Conservation (phyloP, 2,888 invertebrate genomes). For the Argynnis bischoffii region DNA sequence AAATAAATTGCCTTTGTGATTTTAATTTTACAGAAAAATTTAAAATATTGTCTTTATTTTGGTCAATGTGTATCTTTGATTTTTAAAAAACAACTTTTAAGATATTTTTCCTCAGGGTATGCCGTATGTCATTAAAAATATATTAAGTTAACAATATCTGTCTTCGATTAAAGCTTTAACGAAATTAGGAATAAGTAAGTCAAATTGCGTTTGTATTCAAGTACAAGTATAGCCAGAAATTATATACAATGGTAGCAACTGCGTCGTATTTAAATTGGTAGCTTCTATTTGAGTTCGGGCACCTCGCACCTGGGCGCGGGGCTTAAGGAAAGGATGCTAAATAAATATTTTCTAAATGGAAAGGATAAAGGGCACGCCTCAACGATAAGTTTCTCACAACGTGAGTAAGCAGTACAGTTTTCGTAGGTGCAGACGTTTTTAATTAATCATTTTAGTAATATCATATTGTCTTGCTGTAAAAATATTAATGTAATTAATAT, state of each 20-base stretch:
- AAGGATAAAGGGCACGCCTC: constrained; percentile 73
- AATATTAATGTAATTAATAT: background rate
- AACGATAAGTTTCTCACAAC: constrained; percentile 69
- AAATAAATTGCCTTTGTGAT: too few relatives aligned
- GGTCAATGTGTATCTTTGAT: too few relatives aligned
- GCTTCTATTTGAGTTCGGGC: constrained; percentile 75
- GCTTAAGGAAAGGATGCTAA: constrained; percentile 78
- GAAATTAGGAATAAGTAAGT: background rate
- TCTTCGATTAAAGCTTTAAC: too few relatives aligned
- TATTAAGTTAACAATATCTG: too few relatives aligned
- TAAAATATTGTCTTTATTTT: too few relatives aligned
- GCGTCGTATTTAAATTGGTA: constrained; percentile 72
- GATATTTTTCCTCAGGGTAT: too few relatives aligned
- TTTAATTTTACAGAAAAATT: too few relatives aligned
- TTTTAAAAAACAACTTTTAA: too few relatives aligned
- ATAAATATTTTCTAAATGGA: constrained; percentile 78
- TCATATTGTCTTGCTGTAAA: background rate
- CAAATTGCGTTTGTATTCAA: constrained; percentile 13
- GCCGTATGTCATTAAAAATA: too few relatives aligned
- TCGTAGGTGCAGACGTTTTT: constrained; percentile 57
- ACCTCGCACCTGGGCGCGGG: constrained; percentile 72
- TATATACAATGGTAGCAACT: constrained; percentile 57
- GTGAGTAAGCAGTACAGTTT: constrained; percentile 57
- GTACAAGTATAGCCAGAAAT: constrained; percentile 39
- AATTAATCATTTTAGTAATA: constrained; percentile 14